These are phyloP conservation scores for Oncorhynchus mykiss DNA, from an alignment of 2,113 vertebrate genomes.

Conservation along the genomic window DNA sequence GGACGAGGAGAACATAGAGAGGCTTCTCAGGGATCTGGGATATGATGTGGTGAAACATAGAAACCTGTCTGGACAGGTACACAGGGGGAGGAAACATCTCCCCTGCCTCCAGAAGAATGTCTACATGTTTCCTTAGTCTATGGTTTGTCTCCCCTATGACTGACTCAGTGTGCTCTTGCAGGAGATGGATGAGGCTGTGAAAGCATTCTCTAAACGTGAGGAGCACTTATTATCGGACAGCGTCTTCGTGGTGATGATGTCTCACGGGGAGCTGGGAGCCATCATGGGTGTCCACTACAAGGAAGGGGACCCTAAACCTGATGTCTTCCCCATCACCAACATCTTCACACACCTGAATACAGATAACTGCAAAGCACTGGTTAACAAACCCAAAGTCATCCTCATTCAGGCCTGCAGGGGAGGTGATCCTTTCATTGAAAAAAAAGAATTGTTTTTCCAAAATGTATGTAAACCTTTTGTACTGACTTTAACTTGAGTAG, in stretches of 20 bases:
- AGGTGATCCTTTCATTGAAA: neutral
- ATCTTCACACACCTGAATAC: conserved; percentile 76
- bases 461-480: no score
- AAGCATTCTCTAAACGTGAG: conserved; percentile 61
- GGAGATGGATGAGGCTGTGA: conserved; percentile 69
- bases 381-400: conserved; percentile 84
- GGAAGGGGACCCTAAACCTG: neutral
- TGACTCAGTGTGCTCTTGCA: conserved; percentile 43
- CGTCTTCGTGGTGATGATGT: conserved; percentile 86
- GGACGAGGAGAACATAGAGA: conserved; percentile 49
- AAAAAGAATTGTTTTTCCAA: no score
- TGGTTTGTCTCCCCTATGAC: neutral
- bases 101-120: neutral
- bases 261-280: conserved; percentile 73
- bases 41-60: conserved; percentile 42
- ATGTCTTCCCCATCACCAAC: conserved; percentile 64
- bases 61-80: conserved; percentile 45
- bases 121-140: neutral
- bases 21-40: conserved; percentile 64
- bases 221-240: conserved; percentile 80
- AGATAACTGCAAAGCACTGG: conserved; percentile 64
- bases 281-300: conserved; percentile 68
- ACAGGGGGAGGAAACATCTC: conserved; percentile 50
- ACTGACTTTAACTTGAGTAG: no score
- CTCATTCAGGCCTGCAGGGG: conserved; percentile 88